Percentiles rank a stretch among this genome's conserved stretches.
phyloP scores from a whole-genome alignment of 2,797 vertebrate species.

The Dendrocincla fuliginosa region DNA sequence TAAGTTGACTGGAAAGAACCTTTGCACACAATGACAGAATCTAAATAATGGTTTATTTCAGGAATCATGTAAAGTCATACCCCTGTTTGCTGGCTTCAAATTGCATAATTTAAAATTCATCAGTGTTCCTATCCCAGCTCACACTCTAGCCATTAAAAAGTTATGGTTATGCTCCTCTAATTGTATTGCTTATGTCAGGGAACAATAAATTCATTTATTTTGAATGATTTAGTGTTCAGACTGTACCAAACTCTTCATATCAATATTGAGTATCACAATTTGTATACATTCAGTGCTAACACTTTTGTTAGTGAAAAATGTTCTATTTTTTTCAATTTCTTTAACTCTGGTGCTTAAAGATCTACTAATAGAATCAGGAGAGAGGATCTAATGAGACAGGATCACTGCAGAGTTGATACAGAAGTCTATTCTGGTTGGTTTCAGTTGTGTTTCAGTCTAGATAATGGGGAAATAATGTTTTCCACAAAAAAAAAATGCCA shows the following conservation, averaged over 20 bases:
- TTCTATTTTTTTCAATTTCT: neutral
- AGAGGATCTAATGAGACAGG: neutral
- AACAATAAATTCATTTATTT: neutral
- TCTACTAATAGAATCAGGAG: neutral
- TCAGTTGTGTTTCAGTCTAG: neutral
- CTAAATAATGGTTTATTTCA: neutral
- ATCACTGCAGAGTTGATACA: neutral
- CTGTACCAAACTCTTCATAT: neutral
- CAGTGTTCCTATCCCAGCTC: neutral
- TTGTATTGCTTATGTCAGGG: neutral
- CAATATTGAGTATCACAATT: neutral
- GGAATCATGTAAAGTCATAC: neutral
- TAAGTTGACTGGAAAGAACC: neutral
- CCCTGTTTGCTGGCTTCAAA: neutral
- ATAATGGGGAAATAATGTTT: neutral
- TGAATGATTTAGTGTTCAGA: neutral
- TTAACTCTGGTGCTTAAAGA: neutral
- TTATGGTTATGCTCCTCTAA: neutral
- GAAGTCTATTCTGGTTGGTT: neutral
- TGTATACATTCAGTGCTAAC: neutral
- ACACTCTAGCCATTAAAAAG: neutral
- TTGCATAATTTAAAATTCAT: neutral
- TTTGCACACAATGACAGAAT: neutral
- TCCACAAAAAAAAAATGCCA: neutral
- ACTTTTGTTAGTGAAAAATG: neutral